Conservation (phyloP, 1,140 invertebrate genomes). For the Spodoptera frugiperda region DNA sequence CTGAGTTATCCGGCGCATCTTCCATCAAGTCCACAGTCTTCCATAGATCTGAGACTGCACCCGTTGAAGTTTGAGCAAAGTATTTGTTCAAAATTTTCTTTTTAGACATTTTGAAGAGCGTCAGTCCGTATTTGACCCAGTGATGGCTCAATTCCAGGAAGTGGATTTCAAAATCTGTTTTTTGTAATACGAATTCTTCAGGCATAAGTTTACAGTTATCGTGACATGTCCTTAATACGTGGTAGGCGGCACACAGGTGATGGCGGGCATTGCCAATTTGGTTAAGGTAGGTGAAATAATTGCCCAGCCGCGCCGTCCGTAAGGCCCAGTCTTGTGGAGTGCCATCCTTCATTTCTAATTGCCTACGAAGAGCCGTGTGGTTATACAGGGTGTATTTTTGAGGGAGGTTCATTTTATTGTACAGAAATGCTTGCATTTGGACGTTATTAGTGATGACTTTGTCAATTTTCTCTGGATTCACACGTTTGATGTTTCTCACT, state of each 20-base stretch:
- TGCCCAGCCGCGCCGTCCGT: constrained; percentile 88
- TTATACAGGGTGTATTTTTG: constrained; percentile 87
- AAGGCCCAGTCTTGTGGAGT: constrained; percentile 88
- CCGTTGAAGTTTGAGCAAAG: constrained; percentile 70
- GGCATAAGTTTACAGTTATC: constrained; percentile 80
- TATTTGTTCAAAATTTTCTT: constrained; percentile 77
- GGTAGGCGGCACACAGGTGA: constrained; percentile 86
- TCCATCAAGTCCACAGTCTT: constrained; percentile 67
- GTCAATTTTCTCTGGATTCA: constrained; percentile 81
- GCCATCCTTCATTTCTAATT: constrained; percentile 87
- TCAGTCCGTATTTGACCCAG: constrained; percentile 89
- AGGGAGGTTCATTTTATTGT: constrained; percentile 81
- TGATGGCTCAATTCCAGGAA: constrained; percentile 88
- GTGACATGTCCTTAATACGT: constrained; percentile 84
- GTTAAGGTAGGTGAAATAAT: constrained; percentile 83
- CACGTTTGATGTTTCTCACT: constrained; percentile 62
- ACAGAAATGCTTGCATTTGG: constrained; percentile 84
- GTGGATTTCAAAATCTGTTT: constrained; percentile 84
- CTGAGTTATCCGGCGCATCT: constrained; percentile 53
- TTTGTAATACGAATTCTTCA: constrained; percentile 76
- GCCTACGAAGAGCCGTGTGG: constrained; percentile 87
- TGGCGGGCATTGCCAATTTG: constrained; percentile 86
- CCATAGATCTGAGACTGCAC: constrained; percentile 72
- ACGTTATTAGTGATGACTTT: constrained; percentile 84
- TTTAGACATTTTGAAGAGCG: constrained; percentile 87